Evolutionary conservation across 2,113 vertebrate genomes (phyloP).

Genomic region (Diglossa brunneiventris): DNA sequence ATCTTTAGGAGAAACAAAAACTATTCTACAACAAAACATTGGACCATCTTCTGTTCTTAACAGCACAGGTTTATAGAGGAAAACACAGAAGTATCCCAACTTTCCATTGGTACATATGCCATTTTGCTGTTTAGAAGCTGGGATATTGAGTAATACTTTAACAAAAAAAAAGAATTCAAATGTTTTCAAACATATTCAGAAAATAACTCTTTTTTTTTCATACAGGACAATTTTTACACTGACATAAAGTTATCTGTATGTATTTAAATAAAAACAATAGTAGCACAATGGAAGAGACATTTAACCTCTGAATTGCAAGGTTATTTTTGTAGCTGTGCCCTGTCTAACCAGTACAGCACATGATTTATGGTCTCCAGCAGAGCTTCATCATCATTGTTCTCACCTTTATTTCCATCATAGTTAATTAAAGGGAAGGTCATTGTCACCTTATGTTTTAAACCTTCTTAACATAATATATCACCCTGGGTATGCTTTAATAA

Average conservation of each 20-base stretch:
- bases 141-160: not conserved
- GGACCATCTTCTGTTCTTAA: not conserved
- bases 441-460: constrained; percentile 91
- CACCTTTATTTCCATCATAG: constrained; percentile 98
- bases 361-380: constrained; percentile 92
- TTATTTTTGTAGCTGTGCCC: constrained; percentile 87
- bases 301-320: constrained; percentile 91
- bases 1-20: not conserved
- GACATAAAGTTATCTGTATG: not conserved
- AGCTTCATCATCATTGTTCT: constrained; percentile 90
- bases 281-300: constrained; percentile 56
- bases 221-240: not conserved
- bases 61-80: not conserved
- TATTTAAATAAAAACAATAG: constrained; percentile 27
- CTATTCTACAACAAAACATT: not conserved
- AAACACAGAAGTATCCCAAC: not conserved
- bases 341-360: constrained; percentile 69
- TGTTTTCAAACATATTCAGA: not conserved
- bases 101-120: not conserved
- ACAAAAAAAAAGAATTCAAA: not conserved
- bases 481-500: constrained; percentile 82
- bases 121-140: not conserved
- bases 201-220: not conserved
- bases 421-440: constrained; percentile 99
- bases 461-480: constrained; percentile 99